Evolutionary conservation across 2,888 invertebrate species (phyloP), one percentile per base, ranked within the genome.

Genomic region (Acrobasis repandana): DNA sequence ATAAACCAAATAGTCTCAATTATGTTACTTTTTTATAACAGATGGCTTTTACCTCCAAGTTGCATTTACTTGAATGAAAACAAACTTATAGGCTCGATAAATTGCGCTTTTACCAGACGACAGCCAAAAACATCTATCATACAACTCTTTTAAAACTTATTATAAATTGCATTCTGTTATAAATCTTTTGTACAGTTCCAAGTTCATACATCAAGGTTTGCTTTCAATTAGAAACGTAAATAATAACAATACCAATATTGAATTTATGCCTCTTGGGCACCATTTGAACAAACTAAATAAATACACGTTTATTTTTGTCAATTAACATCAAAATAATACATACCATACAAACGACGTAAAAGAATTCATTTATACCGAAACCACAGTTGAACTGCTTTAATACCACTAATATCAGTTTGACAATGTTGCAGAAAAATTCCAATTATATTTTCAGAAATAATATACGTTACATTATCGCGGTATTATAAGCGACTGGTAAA

Each of bases 401-500:
- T 18, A 38, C 18, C 54, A 54, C 38, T 54, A 38, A 16, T 38
- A 20, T 54, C 54, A 54, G 43, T 20, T 38, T 14, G 28, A 33
- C 28, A 20, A 49, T 38, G 36, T 16, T 38, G 36, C 16, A 16
- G 11, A 14, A 43, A 14, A 11, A 54, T 2, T 18, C 38, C 4
- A 20, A 36, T 15, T 1, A 9, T 54, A 38, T 43, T 54, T 54
- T 38, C 18, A 18, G 15, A 58, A 60, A 54, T n/a, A 15, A 47
- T 47, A 34, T 36, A 58, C 36, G 61, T 61, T 66, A 70, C 71
- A 60, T 66, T 71, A 71, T 64, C 67, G 66, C 72, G 66, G 68
- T 70, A 77, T 76, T 70, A 69, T 68, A 67, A 72, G 71, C 74
- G 68, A 79, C 77, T 80, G 75, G 69, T 67, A 65, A 66, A 70